These are phyloP conservation scores for Glaucidium brasilianum DNA, from an alignment of 2,113 vertebrate species.

Conservation along the genomic window DNA sequence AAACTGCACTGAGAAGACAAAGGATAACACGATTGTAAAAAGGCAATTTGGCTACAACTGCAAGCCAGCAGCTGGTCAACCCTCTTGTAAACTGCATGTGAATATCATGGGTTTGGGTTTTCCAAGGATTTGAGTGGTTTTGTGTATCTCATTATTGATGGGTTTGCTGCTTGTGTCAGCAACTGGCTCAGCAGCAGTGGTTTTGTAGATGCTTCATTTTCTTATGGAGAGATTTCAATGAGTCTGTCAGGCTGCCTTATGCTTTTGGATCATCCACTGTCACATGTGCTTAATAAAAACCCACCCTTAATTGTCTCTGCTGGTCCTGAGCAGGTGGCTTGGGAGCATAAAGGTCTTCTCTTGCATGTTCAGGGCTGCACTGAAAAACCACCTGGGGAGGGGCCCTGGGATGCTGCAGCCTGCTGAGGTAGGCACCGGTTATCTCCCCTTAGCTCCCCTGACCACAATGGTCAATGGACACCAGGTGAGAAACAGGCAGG, in stretches of 20 bases:
- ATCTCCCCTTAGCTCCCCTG: neutral
- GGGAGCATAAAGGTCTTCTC: neutral
- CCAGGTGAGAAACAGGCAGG: neutral
- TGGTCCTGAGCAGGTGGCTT: neutral
- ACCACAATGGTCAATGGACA: accelerated
- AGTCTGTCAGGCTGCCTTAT: neutral
- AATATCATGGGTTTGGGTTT: neutral
- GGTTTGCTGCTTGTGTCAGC: neutral
- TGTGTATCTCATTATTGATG: neutral
- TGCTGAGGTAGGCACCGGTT: too few species aligned
- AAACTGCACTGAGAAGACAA: neutral
- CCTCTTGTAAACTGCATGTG: neutral
- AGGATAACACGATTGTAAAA: neutral
- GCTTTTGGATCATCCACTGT: neutral
- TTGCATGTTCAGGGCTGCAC: neutral
- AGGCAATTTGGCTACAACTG: neutral
- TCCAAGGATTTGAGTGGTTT: neutral
- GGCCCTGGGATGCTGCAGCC: neutral
- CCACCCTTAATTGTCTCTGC: neutral
- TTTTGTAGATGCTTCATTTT: neutral
- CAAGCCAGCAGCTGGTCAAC: neutral
- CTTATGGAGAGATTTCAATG: neutral
- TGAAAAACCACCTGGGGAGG: neutral
- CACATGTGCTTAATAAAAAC: neutral
- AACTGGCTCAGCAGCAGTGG: neutral